These are phyloP conservation scores for Girardinichthys multiradiatus DNA, from an alignment of 2,113 vertebrate genomes.

Conservation along the genomic window DNA sequence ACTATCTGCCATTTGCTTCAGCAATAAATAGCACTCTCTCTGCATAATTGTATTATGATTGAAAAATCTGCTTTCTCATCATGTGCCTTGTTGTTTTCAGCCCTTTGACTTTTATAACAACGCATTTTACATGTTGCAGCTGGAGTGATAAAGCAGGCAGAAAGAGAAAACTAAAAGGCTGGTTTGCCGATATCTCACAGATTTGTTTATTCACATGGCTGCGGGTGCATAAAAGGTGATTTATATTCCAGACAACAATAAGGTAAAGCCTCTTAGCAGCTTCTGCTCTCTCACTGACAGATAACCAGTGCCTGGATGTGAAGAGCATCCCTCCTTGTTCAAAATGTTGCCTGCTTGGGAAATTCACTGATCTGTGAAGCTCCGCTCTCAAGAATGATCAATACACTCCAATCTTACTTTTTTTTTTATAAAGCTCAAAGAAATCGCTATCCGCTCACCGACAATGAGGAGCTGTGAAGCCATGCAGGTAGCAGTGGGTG, in stretches of 20 bases:
- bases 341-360: constrained; percentile 59
- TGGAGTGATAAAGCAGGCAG: constrained; percentile 23
- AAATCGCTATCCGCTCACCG: constrained; percentile 55
- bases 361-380: constrained; percentile 67
- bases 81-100: constrained; percentile 11
- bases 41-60: constrained; percentile 41
- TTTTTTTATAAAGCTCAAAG: constrained; percentile 64
- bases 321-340: constrained; percentile 34
- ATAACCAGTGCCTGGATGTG: constrained; percentile 59
- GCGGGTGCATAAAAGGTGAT: constrained; percentile 44
- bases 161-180: constrained; percentile 8
- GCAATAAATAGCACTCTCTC: constrained; percentile 56
- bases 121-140: constrained; percentile 8
- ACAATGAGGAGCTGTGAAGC: constrained; percentile 56
- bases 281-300: constrained; percentile 31
- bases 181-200: constrained; percentile 15
- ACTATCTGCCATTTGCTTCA: constrained; percentile 30
- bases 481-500: constrained; percentile 51
- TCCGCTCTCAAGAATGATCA: constrained; percentile 66
- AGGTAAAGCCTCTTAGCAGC: constrained; percentile 60
- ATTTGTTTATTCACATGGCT: constrained; percentile 53
- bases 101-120: constrained; percentile 16
- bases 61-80: constrained; percentile 16
- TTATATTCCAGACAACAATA: constrained; percentile 67
- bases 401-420: constrained; percentile 72